Percentiles rank a stretch among this genome's conserved stretches.
Conservation (phyloP, 2,888 invertebrate genomes). For the Halictus quadricinctus region DNA sequence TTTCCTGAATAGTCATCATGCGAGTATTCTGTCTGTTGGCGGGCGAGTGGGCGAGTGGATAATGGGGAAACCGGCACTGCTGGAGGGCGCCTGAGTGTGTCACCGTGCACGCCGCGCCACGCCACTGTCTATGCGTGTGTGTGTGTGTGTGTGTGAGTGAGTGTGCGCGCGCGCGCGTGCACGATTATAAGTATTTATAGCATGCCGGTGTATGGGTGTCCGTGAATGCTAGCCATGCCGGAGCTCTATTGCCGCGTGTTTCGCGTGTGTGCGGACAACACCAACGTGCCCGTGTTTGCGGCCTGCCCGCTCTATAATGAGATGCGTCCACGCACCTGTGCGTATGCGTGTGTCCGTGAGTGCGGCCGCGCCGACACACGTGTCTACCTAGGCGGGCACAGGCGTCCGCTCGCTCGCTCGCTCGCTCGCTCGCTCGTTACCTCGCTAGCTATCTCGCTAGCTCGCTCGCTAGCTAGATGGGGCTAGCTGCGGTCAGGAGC, state of each 20-base stretch:
- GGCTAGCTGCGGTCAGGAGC: slow-evolving; percentile 69
- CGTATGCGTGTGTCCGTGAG: slow-evolving; percentile 50
- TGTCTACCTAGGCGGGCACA: slow-evolving; percentile 47
- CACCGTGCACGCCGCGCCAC: slow-evolving; percentile 46
- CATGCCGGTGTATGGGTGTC: slow-evolving; percentile 34
- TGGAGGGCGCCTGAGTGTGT: slow-evolving; percentile 64
- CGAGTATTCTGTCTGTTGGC: slow-evolving; percentile 71
- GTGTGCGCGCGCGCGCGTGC: slow-evolving; percentile 15
- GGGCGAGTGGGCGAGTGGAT: slow-evolving; percentile 76
- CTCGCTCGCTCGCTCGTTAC: slow-evolving; percentile 23
- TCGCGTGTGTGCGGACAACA: slow-evolving; percentile 42
- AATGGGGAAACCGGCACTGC: slow-evolving; percentile 72
- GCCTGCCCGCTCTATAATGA: slow-evolving; percentile 53
- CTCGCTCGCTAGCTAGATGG: slow-evolving; percentile 38
- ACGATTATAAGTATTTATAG: slow-evolving; percentile 64
- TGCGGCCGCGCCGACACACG: slow-evolving; percentile 24
- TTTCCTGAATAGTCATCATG: slow-evolving; percentile 79
- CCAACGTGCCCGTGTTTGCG: slow-evolving; percentile 42
- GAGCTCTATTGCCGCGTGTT: slow-evolving; percentile 40
- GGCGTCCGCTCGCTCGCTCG: slow-evolving; percentile 19
- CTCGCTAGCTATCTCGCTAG: background rate
- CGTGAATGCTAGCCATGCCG: slow-evolving; percentile 30
- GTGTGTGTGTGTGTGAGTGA: background rate
- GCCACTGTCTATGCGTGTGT: background rate
- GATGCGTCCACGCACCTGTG: slow-evolving; percentile 55